Percentiles rank a stretch among this genome's conserved stretches.
phyloP scores from a whole-genome alignment of 1,140 invertebrate species.

The Eriocheir sinensis region DNA sequence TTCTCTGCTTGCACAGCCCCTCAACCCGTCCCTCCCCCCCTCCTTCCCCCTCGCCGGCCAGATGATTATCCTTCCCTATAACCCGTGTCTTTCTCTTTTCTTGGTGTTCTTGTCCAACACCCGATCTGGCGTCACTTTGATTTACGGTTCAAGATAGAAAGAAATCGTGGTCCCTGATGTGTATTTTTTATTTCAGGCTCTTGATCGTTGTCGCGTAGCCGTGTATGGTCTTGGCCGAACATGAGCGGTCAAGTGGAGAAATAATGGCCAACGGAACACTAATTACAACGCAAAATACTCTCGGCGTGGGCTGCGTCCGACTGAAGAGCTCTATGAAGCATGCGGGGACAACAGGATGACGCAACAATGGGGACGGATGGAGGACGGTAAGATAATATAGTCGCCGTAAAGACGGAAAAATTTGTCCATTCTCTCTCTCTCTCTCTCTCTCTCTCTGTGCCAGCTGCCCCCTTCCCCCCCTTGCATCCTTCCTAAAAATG shows the following conservation, averaged over 20 bases:
- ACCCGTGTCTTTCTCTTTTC: neutral
- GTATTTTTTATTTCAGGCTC: too few relatives aligned
- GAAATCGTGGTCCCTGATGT: neutral
- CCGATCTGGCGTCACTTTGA: neutral
- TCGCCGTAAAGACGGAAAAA: too few relatives aligned
- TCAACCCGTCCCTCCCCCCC: neutral
- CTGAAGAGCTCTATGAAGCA: too few relatives aligned
- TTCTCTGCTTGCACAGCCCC: neutral
- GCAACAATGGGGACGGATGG: too few relatives aligned
- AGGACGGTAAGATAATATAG: too few relatives aligned
- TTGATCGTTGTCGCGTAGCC: too few relatives aligned
- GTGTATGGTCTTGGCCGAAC: too few relatives aligned
- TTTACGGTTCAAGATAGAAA: neutral
- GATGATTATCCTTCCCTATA: neutral
- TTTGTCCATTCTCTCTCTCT: conserved; percentile 23
- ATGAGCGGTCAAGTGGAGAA: too few relatives aligned
- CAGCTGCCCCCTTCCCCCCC: neutral
- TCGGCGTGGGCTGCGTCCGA: too few relatives aligned
- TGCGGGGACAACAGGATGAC: too few relatives aligned
- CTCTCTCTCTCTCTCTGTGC: neutral
- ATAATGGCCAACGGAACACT: too few relatives aligned
- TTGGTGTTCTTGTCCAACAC: neutral
- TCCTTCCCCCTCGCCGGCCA: neutral
- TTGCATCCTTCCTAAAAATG: neutral
- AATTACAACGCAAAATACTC: too few relatives aligned